These are phyloP conservation scores for Alouatta palliata DNA, from an alignment of 2,113 vertebrate species.

Conservation along the genomic window DNA sequence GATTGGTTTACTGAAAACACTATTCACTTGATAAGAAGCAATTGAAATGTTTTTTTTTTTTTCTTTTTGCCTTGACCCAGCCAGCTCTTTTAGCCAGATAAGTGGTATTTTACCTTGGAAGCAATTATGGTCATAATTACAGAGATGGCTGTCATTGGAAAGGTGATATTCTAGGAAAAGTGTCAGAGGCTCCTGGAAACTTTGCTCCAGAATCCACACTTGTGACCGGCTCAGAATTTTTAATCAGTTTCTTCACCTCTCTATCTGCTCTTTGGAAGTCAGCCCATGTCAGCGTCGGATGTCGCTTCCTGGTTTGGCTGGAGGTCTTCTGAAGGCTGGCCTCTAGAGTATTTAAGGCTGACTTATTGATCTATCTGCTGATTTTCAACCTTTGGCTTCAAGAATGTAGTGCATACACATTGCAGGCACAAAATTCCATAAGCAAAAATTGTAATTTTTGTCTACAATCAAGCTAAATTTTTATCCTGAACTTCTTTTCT, in stretches of 20 bases:
- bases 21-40: constrained; percentile 56
- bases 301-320: background rate
- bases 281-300: background rate
- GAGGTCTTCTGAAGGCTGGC: background rate
- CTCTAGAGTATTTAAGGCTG: background rate
- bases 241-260: background rate
- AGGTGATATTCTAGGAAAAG: background rate
- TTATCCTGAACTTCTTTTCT: background rate
- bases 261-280: background rate
- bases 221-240: background rate
- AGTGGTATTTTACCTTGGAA: constrained; percentile 64
- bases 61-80: constrained; percentile 59
- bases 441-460: background rate
- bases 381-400: background rate
- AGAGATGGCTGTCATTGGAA: background rate
- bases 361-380: background rate
- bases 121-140: background rate
- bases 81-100: constrained; percentile 60
- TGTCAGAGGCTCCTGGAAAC: background rate
- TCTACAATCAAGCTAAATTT: background rate
- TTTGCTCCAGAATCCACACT: background rate
- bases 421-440: background rate
- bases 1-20: constrained; percentile 18
- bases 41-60: background rate
- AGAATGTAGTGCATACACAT: background rate